Evolutionary conservation across 2,797 vertebrate genomes (phyloP).

Genomic region (Paramormyrops hopkinsi): DNA sequence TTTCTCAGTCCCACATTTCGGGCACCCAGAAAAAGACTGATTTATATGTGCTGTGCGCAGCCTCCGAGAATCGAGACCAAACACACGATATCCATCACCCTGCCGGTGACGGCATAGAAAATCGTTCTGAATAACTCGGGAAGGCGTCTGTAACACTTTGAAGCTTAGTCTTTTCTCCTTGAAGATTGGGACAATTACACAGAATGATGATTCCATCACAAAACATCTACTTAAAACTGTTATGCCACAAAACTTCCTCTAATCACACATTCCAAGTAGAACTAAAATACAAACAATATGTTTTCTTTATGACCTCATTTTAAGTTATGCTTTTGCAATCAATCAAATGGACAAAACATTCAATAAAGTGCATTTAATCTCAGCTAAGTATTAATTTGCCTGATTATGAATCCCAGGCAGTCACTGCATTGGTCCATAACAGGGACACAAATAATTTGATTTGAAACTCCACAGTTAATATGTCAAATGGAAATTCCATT

Average conservation of each 20-base stretch:
- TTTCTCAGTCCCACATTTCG: neutral
- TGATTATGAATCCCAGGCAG: neutral
- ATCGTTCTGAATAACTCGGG: neutral
- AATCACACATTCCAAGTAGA: neutral
- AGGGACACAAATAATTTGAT: slow-evolving; percentile 1
- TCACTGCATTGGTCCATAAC: neutral
- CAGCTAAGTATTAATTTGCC: neutral
- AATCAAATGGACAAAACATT: neutral
- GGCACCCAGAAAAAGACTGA: neutral
- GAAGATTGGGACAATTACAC: neutral
- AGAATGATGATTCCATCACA: slow-evolving; percentile 5
- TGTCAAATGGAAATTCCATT: slow-evolving; percentile 6
- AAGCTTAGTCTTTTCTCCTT: neutral
- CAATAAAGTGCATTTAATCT: neutral
- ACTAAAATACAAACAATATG: neutral
- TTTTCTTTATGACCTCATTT: neutral
- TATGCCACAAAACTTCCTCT: neutral
- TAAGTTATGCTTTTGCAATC: neutral
- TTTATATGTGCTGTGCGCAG: neutral
- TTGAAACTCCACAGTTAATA: neutral
- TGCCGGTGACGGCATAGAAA: neutral
- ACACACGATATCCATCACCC: neutral
- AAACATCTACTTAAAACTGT: neutral
- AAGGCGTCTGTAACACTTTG: neutral
- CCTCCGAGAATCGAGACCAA: neutral